Evolutionary conservation across 2,113 vertebrate genomes (phyloP).

Genomic region (Nothobranchius kuhntae): DNA sequence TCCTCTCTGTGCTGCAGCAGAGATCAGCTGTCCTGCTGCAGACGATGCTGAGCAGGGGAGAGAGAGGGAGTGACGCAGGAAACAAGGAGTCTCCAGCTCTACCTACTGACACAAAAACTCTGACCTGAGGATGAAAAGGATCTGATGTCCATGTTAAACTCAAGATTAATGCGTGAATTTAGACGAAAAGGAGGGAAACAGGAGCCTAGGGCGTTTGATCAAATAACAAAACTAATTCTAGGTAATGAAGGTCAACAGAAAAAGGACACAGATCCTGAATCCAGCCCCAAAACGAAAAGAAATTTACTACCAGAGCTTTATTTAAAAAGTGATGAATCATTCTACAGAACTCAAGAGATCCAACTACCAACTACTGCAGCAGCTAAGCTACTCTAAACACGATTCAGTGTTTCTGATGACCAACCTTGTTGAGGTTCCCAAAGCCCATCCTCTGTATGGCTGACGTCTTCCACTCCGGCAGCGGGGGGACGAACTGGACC

Average conservation of each 20-base stretch:
- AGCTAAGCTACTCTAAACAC: not conserved
- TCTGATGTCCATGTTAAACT: not conserved
- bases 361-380: not conserved
- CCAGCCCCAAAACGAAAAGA: too few relatives aligned
- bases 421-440: conserved; percentile 98
- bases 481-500: conserved; percentile 96
- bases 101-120: not conserved
- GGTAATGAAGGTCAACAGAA: too few relatives aligned
- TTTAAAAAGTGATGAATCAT: too few relatives aligned
- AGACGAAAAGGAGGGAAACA: not conserved
- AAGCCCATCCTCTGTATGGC: conserved; percentile 99
- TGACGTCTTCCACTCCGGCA: conserved; percentile 97
- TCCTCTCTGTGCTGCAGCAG: conserved; percentile 65
- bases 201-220: not conserved
- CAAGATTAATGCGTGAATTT: conserved; percentile 7
- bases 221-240: too few relatives aligned
- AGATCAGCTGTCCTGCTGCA: conserved; percentile 46
- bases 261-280: too few relatives aligned
- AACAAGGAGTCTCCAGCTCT: conserved; percentile 8
- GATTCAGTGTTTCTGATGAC: not conserved
- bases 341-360: too few relatives aligned
- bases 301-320: too few relatives aligned
- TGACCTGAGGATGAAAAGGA: not conserved
- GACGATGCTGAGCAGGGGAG: conserved; percentile 36
- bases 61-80: conserved; percentile 22